Evolutionary conservation across 2,888 invertebrate genomes (phyloP), one percentile per base, ranked within the genome.

Genomic region (Tigriopus californicus): DNA sequence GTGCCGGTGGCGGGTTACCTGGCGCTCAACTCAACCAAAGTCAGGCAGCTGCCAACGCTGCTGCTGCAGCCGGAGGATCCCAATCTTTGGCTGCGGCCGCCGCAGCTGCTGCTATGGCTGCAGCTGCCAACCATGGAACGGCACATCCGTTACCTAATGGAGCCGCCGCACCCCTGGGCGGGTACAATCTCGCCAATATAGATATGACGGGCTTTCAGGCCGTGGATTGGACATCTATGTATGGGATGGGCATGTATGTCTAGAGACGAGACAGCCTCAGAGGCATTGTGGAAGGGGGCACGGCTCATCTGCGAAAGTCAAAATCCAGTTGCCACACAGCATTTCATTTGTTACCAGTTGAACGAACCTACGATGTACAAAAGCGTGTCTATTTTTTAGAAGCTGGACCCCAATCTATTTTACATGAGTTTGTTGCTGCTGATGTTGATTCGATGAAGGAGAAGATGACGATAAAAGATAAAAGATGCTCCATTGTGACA

Each of bases 131-230:
- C 18, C 58, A 33, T 51, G 33, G 60, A 18, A 58, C 60, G 20
- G 60, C 61, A 33, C 54, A 60, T 18, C 58, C 62, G 22, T 58
- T 62, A 44, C 56, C 58, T n/a, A 52, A 61, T 41, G 61, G 60
- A 20, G 59, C 63, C 22, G 57, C 61, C 61, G 49, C 62, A 58
- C 63, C 64, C 15, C 63, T 62, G 57, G 81, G 80, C 67, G 80
- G 80, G 53, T 87, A 87, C 74, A 83, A 83, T 65, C 79, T 88
- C 65, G 82, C 87, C 69, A 87, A 87, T 70, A 85, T 88, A 63
- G 88, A 88, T 74, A 88, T 88, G 88, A 83, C 85, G 62, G 85
- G 85, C 70, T 88, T 88, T 79, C 88, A 88, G 72, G 84, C 85
- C 62, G 85, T 89, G 66, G 88, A 88, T 74, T 88, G 88, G 88